phyloP scores from a whole-genome alignment of 2,888 invertebrate genomes.

The Aromia moschata region DNA sequence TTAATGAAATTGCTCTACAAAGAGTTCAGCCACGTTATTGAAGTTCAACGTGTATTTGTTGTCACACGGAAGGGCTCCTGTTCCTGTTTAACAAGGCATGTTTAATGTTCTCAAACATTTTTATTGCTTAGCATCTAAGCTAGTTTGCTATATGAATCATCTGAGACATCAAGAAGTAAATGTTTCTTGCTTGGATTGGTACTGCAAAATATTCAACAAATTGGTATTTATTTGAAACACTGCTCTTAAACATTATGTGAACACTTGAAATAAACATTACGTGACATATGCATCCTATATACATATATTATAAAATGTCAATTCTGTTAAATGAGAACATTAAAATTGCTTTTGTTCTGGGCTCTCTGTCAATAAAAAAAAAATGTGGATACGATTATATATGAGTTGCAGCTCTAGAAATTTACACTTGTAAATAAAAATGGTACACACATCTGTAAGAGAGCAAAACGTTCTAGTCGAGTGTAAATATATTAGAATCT shows the following conservation, averaged over 20 bases:
- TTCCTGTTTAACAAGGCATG: neutral
- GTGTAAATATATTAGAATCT: slow-evolving; percentile 59
- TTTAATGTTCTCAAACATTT: neutral
- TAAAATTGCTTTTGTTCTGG: slow-evolving; percentile 38
- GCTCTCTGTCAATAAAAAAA: slow-evolving; percentile 41
- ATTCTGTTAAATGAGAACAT: slow-evolving; percentile 26
- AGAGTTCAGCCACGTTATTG: too few species aligned
- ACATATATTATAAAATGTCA: too few species aligned
- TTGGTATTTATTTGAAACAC: too few species aligned
- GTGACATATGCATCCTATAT: too few species aligned
- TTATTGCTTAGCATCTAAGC: neutral
- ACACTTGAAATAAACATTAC: too few species aligned
- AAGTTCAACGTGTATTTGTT: too few species aligned
- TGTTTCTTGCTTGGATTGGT: too few species aligned
- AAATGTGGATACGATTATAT: slow-evolving; percentile 30
- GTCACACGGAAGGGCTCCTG: neutral
- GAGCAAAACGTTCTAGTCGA: slow-evolving; percentile 59
- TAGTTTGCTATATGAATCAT: too few species aligned
- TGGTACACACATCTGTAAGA: slow-evolving; percentile 37
- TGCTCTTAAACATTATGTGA: too few species aligned
- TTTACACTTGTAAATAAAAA: slow-evolving; percentile 51
- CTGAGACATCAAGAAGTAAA: too few species aligned
- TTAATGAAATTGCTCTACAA: too few species aligned
- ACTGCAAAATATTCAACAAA: too few species aligned
- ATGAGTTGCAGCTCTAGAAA: slow-evolving; percentile 30